These are phyloP conservation scores for Cheilosia pagana DNA, from an alignment of 2,888 invertebrate genomes.

Conservation along the genomic window DNA sequence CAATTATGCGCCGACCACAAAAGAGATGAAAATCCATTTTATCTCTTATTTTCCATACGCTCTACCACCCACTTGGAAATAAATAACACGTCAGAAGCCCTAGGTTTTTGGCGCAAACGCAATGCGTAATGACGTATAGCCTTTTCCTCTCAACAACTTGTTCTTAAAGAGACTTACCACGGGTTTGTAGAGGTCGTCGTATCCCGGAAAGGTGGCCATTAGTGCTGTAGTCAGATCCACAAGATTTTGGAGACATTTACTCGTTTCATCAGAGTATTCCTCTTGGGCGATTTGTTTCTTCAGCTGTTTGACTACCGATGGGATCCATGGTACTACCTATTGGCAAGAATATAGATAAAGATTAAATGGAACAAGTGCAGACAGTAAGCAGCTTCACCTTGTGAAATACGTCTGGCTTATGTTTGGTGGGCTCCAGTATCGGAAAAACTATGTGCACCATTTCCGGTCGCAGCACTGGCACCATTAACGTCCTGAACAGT, in stretches of 20 bases:
- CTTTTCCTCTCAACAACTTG: too few relatives aligned
- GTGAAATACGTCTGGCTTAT: conserved; percentile 86
- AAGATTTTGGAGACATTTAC: conserved; percentile 85
- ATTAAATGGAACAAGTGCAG: not conserved
- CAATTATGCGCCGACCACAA: too few relatives aligned
- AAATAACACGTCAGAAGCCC: not conserved
- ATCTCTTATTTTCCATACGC: too few relatives aligned
- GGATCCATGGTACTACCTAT: conserved; percentile 83
- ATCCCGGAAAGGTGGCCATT: conserved; percentile 84
- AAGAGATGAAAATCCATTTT: too few relatives aligned
- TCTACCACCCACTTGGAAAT: too few relatives aligned
- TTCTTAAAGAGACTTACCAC: conserved; percentile 82
- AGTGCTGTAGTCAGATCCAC: conserved; percentile 86
- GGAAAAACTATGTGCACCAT: conserved; percentile 87
- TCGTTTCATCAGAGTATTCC: conserved; percentile 85
- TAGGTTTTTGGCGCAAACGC: not conserved
- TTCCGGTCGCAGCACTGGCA: conserved; percentile 85
- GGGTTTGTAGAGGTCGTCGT: conserved; percentile 84
- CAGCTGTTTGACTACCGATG: conserved; percentile 84
- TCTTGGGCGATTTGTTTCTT: conserved; percentile 85
- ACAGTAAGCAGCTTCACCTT: conserved; percentile 82
- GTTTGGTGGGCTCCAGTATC: conserved; percentile 86
- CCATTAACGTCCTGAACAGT: conserved; percentile 85
- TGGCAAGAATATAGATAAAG: conserved; percentile 18
- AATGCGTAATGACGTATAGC: not conserved